phyloP scores from a whole-genome alignment of 1,140 invertebrate genomes.

The Lasioglossum baleicum region DNA sequence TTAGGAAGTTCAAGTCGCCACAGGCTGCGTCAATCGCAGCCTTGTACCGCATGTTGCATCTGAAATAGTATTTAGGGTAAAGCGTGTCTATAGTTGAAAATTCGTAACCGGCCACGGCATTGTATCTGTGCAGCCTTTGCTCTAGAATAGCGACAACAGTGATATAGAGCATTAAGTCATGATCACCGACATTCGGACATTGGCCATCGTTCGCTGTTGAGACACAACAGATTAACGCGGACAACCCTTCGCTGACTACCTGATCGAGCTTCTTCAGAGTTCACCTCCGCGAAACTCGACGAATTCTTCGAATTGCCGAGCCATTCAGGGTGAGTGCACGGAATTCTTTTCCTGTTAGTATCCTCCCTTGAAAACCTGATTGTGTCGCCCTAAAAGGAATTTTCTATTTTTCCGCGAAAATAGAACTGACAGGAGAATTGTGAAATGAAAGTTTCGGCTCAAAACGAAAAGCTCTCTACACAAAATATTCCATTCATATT shows the following conservation, averaged over 20 bases:
- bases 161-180: constrained; percentile 30
- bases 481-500: too few relatives aligned
- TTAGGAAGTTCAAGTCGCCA: not conserved
- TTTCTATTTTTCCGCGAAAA: not conserved
- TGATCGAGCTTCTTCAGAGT: not conserved
- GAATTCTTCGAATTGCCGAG: constrained; percentile 6
- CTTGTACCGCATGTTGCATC: constrained; percentile 4
- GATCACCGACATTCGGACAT: constrained; percentile 36
- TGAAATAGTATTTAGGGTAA: constrained; percentile 31
- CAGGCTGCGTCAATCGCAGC: not conserved
- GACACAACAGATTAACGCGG: constrained; percentile 17
- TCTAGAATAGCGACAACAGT: constrained; percentile 33
- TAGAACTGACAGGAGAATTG: too few relatives aligned
- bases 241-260: constrained; percentile 1
- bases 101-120: constrained; percentile 11
- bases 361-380: not conserved
- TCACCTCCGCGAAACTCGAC: not conserved
- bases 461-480: too few relatives aligned
- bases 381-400: not conserved
- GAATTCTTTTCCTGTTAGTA: not conserved
- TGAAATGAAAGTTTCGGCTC: too few relatives aligned
- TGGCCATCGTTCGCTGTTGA: constrained; percentile 17
- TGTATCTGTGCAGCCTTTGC: not conserved
- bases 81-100: constrained; percentile 20
- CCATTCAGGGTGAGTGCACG: constrained; percentile 5